A percentile compares a stretch with the other conserved stretches of the same genome.
Evolutionary conservation across 2,797 vertebrate genomes (phyloP).

Genomic region (Chelmon rostratus): DNA sequence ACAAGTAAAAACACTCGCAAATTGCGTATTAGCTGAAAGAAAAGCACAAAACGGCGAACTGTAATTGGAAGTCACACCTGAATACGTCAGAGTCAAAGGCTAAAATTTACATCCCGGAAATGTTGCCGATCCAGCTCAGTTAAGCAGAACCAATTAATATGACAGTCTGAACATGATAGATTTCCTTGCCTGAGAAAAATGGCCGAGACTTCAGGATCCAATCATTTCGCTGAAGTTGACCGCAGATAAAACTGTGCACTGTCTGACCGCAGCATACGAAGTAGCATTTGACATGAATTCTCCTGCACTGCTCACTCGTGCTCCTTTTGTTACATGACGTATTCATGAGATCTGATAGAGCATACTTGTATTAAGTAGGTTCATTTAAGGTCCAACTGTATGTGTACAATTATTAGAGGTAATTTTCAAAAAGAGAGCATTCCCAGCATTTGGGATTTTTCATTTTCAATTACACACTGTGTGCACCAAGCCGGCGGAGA

Average conservation of each 20-base stretch:
- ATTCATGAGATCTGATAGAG: slow-evolving; percentile 6
- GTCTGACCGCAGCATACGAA: slow-evolving; percentile 14
- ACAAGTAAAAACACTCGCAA: slow-evolving; percentile 12
- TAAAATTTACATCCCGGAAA: slow-evolving; percentile 80
- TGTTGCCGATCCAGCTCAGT: slow-evolving; percentile 81
- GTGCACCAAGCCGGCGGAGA: slow-evolving; percentile 11
- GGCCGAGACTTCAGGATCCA: slow-evolving; percentile 52
- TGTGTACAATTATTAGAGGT: not conserved
- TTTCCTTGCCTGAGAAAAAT: slow-evolving; percentile 72
- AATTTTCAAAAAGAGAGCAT: slow-evolving; percentile 15
- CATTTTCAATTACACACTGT: slow-evolving; percentile 5
- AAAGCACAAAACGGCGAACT: slow-evolving; percentile 47
- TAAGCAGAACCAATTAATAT: slow-evolving; percentile 88
- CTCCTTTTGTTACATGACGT: not conserved
- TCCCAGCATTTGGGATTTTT: slow-evolving; percentile 12
- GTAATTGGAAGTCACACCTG: slow-evolving; percentile 84
- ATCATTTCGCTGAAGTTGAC: slow-evolving; percentile 63
- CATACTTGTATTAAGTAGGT: not conserved
- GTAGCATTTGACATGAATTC: not conserved
- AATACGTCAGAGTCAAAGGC: slow-evolving; percentile 80
- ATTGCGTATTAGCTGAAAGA: slow-evolving; percentile 51
- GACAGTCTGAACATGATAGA: slow-evolving; percentile 85
- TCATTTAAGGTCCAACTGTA: slow-evolving; percentile 3
- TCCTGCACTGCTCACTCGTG: not conserved
- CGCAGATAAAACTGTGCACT: slow-evolving; percentile 56